These are phyloP conservation scores for Lycophotia porphyrea DNA, from an alignment of 2,888 invertebrate genomes.

Conservation along the genomic window DNA sequence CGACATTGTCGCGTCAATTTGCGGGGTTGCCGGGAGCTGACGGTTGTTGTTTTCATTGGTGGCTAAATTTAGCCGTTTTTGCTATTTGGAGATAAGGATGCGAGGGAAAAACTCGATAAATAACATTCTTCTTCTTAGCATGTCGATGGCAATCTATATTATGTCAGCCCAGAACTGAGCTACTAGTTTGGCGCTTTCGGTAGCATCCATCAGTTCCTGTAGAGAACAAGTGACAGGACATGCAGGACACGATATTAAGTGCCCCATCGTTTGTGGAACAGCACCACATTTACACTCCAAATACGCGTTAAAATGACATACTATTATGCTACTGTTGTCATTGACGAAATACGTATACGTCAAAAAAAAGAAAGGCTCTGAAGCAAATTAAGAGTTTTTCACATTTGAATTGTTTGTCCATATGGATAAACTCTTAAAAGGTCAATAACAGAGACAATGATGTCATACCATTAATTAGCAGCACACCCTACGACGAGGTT, in stretches of 20 bases:
- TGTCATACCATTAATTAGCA: constrained; percentile 15
- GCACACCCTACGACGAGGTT: constrained; percentile 12
- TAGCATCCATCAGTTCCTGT: no score
- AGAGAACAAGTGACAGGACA: no score
- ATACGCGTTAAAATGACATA: neutral
- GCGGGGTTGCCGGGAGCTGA: constrained; percentile 6
- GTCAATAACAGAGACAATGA: neutral
- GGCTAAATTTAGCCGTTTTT: neutral
- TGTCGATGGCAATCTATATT: no score
- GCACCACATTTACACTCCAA: no score
- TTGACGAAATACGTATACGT: neutral
- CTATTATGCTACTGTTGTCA: neutral
- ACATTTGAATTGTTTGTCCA: neutral
- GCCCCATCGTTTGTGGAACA: no score
- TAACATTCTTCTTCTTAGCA: no score
- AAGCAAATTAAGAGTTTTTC: neutral
- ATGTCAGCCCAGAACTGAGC: no score
- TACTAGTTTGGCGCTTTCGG: no score
- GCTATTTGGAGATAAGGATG: neutral
- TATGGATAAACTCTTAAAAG: neutral
- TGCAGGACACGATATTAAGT: no score
- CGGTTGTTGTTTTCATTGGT: constrained; percentile 32
- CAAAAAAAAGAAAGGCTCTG: neutral
- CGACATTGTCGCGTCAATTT: constrained; percentile 25
- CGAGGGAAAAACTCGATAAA: neutral